phyloP scores from a whole-genome alignment of 2,797 vertebrate species.

The Morus bassanus region DNA sequence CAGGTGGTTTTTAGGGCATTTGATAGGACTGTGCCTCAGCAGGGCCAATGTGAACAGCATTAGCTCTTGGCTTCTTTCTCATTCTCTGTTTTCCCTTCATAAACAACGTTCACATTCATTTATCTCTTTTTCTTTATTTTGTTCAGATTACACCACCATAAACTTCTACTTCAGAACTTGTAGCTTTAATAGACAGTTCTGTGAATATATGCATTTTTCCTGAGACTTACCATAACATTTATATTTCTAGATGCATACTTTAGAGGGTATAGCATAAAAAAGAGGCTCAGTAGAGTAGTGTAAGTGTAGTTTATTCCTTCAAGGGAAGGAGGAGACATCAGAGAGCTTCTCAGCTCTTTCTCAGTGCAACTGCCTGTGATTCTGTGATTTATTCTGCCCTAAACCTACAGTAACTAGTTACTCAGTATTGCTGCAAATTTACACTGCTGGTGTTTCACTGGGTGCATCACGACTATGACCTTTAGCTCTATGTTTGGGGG shows the following conservation, averaged over 20 bases:
- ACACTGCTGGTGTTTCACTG: background rate
- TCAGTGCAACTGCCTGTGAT: background rate
- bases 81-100: background rate
- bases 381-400: background rate
- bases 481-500: background rate
- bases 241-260: background rate
- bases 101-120: background rate
- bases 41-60: background rate
- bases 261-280: background rate
- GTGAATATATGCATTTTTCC: background rate
- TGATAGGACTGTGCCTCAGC: background rate
- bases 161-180: background rate
- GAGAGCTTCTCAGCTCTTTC: background rate
- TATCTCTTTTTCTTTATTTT: background rate
- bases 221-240: background rate
- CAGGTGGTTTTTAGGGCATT: background rate
- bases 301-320: background rate
- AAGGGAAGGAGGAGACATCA: background rate
- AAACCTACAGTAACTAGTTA: background rate
- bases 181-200: background rate
- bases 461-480: accelerated
- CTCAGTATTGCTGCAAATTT: background rate
- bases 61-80: background rate
- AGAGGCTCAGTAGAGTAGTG: background rate
- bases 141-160: background rate